Base-by-base conservation (phyloP, 2,888 invertebrate genomes). In the Allophyes oxyacanthae region DNA sequence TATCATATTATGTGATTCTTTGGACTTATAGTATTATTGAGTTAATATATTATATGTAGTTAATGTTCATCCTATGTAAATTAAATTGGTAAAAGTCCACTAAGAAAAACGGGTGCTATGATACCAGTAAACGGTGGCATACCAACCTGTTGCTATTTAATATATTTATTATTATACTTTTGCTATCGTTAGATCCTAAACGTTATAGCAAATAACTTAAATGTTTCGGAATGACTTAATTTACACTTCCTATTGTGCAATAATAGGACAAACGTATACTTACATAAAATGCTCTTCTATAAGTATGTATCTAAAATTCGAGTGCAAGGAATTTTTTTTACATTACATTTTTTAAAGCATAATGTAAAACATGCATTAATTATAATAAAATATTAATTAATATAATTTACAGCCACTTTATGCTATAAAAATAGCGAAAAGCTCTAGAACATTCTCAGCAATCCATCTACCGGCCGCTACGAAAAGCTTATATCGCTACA, bases 391-490 rank as follows among this genome's bases (percentile, higher is more conserved):
- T n/a, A n/a, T n/a, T n/a, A n/a, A n/a, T n/a, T n/a, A n/a, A n/a
- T n/a, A n/a, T n/a, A n/a, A n/a, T n/a, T n/a, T n/a, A n/a, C n/a
- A n/a, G n/a, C n/a, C n/a, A n/a, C n/a, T n/a, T n/a, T n/a, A n/a
- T n/a, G n/a, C n/a, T n/a, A n/a, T n/a, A n/a, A n/a, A n/a, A n/a
- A n/a, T n/a, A n/a, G n/a, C n/a, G n/a, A 10, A 40, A 48, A 40
- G 38, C 14, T 56, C 10, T 13, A 13, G n/a, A 40, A 42, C 13
- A 8, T 33, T n/a, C 6, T n/a, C 25, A 37, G 2, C 7, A 20
- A 28, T 8, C 68, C 73, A 72, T 67, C 73, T 73, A 60, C 13
- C 58, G 76, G 62, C 0, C 3, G 13, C n/a, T 32, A 13, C 13
- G 15, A n/a, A 41, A 64, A 71, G 11, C 61, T 60, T n/a, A 0